Conservation (phyloP, 2,113 vertebrate genomes). For the Struthidea cinerea region DNA sequence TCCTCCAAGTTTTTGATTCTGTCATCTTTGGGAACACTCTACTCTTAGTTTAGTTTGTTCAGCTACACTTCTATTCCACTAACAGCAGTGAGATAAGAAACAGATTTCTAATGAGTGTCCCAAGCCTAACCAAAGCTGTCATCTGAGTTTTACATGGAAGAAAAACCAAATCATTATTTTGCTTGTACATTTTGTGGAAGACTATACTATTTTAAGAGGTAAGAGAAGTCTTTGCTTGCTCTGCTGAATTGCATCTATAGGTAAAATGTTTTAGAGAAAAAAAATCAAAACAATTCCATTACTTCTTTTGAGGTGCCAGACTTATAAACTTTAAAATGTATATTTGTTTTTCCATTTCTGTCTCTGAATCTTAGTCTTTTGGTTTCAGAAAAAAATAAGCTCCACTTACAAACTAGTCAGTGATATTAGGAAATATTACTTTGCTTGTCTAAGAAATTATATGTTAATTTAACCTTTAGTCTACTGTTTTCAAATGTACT, state of each 20-base stretch:
- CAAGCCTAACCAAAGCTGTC: not conserved
- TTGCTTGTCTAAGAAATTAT: not conserved
- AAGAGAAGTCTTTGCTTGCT: not conserved
- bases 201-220: not conserved
- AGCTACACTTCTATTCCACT: not conserved
- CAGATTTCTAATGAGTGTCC: not conserved
- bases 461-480: slow-evolving; percentile 25
- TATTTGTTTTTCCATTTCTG: not conserved
- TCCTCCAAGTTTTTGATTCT: not conserved
- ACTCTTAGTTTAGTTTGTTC: not conserved
- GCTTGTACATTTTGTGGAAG: not conserved
- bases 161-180: not conserved
- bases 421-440: not conserved
- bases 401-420: not conserved
- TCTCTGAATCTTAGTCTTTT: not conserved
- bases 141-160: not conserved
- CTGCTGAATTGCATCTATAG: not conserved
- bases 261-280: not conserved
- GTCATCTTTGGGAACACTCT: not conserved
- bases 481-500: not conserved
- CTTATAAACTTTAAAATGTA: not conserved
- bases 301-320: not conserved
- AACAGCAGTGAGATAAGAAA: not conserved
- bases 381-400: not conserved
- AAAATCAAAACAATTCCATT: not conserved